Evolutionary conservation across 2,888 invertebrate genomes (phyloP), one percentile per base, ranked within the genome.

Genomic region (Pristionchus japonicus): DNA sequence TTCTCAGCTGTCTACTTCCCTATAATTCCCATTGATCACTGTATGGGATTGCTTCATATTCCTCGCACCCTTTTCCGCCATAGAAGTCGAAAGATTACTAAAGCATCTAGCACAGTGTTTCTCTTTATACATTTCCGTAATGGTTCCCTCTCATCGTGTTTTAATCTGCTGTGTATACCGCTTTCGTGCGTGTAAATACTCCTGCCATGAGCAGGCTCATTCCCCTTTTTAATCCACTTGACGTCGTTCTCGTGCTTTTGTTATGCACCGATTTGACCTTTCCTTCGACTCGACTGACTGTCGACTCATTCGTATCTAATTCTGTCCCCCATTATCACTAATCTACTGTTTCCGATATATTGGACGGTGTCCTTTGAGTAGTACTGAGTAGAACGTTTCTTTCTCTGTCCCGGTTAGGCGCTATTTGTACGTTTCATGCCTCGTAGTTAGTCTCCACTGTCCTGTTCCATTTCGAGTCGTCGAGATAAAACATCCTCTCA

Each of bases 401-500:
- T 40, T 13, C 23, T 37, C 40, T 77, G 43, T 77, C 77, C 77
- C 77, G 77, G 77, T 77, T 77, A 77, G 77, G 31, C n/a, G n/a
- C 70, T 34, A 2, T 7, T 27, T 77, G 77, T 77, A 77, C 43
- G 43, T 27, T 77, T 23, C 40, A 34, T 20, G 52, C 67, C 67
- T 37, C 37, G 37, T 77, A 77, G 67, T 34, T 31, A 67, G 40
- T 43, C 40, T 27, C 23, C 20, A 40, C 74, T 77, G 40, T 82
- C 82, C 67, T 67, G 70, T 70, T 77, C 77, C 43, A 27, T 47
- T 77, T 77, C 43, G 40, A 77, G 77, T 40, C 43, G 47, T 77
- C 77, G 77, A 83, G 82, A 83, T 83, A 83, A 83, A 83, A 83
- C 82, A 52, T 52, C 82, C 52, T 83, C 82, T 83, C 82, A 83